phyloP scores from a whole-genome alignment of 2,113 vertebrate genomes.

The Numida meleagris region DNA sequence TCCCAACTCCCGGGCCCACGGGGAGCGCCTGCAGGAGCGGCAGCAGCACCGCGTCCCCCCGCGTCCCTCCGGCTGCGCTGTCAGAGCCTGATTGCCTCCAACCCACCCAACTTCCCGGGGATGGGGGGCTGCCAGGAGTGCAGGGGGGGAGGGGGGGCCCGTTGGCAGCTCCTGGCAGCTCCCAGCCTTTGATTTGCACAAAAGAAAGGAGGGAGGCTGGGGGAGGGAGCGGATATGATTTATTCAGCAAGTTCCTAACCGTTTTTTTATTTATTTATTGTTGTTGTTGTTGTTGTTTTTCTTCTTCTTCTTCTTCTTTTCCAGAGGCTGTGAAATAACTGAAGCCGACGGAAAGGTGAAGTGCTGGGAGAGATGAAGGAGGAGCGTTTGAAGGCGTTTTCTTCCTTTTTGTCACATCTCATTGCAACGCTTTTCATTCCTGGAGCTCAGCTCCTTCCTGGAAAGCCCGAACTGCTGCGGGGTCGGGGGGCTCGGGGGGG shows the following conservation, averaged over 20 bases:
- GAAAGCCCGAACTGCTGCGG: not conserved
- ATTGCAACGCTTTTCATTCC: constrained; percentile 37
- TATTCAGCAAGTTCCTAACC: constrained; percentile 71
- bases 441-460: constrained; percentile 47
- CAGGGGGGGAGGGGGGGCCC: constrained; percentile 31
- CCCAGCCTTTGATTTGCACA: constrained; percentile 72
- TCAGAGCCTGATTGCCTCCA: constrained; percentile 65
- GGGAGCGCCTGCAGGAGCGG: constrained; percentile 68
- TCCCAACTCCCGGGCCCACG: constrained; percentile 58
- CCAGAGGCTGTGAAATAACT: constrained; percentile 64
- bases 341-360: constrained; percentile 70
- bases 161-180: constrained; percentile 73
- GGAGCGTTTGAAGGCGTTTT: constrained; percentile 54
- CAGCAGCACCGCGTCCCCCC: constrained; percentile 37
- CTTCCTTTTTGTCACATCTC: constrained; percentile 56
- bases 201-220: constrained; percentile 51
- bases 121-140: constrained; percentile 21
- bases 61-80: constrained; percentile 66
- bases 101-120: constrained; percentile 51
- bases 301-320: constrained; percentile 25
- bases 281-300: too few relatives aligned
- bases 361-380: constrained; percentile 67
- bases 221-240: constrained; percentile 65
- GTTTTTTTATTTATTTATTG: not conserved
- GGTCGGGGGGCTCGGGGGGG: not conserved